Evolutionary conservation across 2,888 invertebrate species (phyloP).

Genomic region (Leptarthrus brevirostris): DNA sequence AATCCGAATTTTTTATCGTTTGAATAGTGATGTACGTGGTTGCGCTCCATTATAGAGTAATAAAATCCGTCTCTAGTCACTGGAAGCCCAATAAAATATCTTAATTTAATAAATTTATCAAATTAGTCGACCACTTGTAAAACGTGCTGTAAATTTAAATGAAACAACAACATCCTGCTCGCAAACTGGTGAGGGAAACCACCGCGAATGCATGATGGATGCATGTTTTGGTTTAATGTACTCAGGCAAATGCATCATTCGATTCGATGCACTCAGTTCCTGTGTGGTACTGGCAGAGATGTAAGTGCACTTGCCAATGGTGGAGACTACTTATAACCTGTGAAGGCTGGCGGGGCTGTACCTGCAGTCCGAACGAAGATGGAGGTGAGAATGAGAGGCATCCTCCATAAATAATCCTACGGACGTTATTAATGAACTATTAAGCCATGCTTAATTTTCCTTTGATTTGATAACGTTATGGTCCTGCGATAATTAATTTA

Average conservation of each 20-base stretch:
- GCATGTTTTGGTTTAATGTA: constrained; percentile 56
- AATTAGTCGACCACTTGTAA: constrained; percentile 57
- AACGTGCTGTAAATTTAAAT: constrained; percentile 58
- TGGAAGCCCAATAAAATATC: constrained; percentile 26
- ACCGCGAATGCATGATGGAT: constrained; percentile 41
- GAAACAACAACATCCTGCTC: constrained; percentile 52
- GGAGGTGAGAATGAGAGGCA: constrained; percentile 10
- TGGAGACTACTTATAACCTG: constrained; percentile 13
- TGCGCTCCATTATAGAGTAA: constrained; percentile 15
- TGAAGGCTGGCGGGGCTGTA: neutral
- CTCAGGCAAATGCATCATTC: constrained; percentile 57
- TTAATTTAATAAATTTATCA: constrained; percentile 57
- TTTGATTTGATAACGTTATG: constrained; percentile 34
- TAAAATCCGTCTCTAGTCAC: neutral
- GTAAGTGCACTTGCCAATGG: constrained; percentile 8
- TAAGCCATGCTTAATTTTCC: constrained; percentile 30
- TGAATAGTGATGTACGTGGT: neutral
- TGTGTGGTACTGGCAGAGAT: constrained; percentile 33
- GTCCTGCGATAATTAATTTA: constrained; percentile 30
- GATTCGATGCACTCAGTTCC: constrained; percentile 56
- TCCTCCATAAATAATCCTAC: constrained; percentile 22
- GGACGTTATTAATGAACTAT: constrained; percentile 44
- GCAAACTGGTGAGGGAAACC: constrained; percentile 22
- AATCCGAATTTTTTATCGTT: constrained; percentile 15
- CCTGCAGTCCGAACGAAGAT: neutral